These are phyloP conservation scores for Glandiceps talaboti DNA, from an alignment of 53 echinoderm and acorn worm genomes.

Conservation along the genomic window DNA sequence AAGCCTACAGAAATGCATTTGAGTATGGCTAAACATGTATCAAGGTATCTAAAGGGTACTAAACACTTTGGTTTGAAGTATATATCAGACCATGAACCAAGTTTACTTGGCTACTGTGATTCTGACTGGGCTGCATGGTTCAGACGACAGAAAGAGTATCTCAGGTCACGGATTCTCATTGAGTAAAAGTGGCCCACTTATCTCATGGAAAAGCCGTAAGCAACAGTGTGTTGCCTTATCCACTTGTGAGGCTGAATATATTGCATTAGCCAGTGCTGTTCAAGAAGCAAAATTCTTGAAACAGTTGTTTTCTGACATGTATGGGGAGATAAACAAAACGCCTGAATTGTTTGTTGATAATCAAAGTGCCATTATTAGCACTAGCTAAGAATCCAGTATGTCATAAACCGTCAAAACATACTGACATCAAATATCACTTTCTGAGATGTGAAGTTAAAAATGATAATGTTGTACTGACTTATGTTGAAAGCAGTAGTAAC, in stretches of 20 bases:
- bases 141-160: constrained; percentile 4
- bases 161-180: constrained; percentile 2
- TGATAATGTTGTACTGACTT: constrained; percentile 11
- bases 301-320: constrained; percentile 5
- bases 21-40: constrained; percentile 7
- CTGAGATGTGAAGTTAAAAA: constrained; percentile 15
- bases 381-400: constrained; percentile 26
- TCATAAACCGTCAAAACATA: constrained; percentile 28
- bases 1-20: constrained; percentile 2
- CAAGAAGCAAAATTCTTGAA: constrained; percentile 6
- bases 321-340: not conserved
- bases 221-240: constrained; percentile 12
- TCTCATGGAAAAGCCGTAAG: constrained; percentile 9
- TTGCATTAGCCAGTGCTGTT: constrained; percentile 2
- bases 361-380: constrained; percentile 31
- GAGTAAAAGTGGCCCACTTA: constrained; percentile 6
- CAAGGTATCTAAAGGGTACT: constrained; percentile 5
- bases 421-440: constrained; percentile 31
- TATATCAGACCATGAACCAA: not conserved
- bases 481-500: not conserved
- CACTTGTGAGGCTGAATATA: not conserved
- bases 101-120: constrained; percentile 2
- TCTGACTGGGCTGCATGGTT: not conserved
- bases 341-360: constrained; percentile 13
- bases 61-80: not conserved